Percentiles rank a stretch among this genome's conserved stretches.
phyloP scores from a whole-genome alignment of 2,888 invertebrate species.

The Ptilodon capucinus region DNA sequence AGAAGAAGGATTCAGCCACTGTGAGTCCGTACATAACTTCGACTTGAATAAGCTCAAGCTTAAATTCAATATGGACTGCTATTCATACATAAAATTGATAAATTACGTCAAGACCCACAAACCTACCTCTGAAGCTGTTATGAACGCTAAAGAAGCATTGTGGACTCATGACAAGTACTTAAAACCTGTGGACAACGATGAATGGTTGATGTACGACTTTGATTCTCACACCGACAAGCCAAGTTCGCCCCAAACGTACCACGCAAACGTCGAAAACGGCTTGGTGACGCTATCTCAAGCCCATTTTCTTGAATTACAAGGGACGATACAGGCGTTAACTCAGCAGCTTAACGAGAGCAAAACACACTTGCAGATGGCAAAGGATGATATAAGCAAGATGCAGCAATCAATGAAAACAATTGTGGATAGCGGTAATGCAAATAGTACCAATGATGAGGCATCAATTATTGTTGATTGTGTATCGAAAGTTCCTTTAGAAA shows the following conservation, averaged over 20 bases:
- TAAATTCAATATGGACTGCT: slow-evolving; percentile 90
- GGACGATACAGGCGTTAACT: slow-evolving; percentile 80
- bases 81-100: slow-evolving; percentile 90
- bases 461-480: slow-evolving; percentile 57
- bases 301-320: slow-evolving; percentile 84
- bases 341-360: slow-evolving; percentile 84
- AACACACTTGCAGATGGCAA: slow-evolving; percentile 81
- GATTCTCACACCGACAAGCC: slow-evolving; percentile 66
- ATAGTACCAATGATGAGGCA: slow-evolving; percentile 32
- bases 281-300: slow-evolving; percentile 83
- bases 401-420: slow-evolving; percentile 81
- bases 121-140: slow-evolving; percentile 80
- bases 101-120: slow-evolving; percentile 89
- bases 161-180: slow-evolving; percentile 92
- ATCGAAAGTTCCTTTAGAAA: slow-evolving; percentile 79
- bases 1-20: slow-evolving; percentile 86
- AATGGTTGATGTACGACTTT: slow-evolving; percentile 92
- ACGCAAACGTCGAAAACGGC: slow-evolving; percentile 84
- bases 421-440: slow-evolving; percentile 64
- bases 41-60: slow-evolving; percentile 84
- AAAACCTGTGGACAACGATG: slow-evolving; percentile 89
- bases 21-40: slow-evolving; percentile 85
- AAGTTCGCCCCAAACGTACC: slow-evolving; percentile 72
- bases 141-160: slow-evolving; percentile 72
- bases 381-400: slow-evolving; percentile 84